A percentile compares a stretch with the other conserved stretches of the same genome.
phyloP scores from a whole-genome alignment of 1,140 invertebrate species.

The Caerostris extrusa region DNA sequence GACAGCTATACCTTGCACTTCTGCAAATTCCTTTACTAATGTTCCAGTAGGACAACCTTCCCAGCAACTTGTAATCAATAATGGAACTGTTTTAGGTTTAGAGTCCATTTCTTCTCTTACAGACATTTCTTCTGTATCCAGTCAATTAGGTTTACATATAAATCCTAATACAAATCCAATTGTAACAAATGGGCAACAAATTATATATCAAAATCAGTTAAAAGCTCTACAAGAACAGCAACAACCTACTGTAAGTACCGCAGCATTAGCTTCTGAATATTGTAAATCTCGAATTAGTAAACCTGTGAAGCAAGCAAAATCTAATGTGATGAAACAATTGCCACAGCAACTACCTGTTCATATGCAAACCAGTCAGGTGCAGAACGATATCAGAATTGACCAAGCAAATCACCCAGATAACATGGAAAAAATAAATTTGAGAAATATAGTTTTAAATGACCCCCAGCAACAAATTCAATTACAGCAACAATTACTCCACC shows the following conservation, averaged over 20 bases:
- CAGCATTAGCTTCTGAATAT: conserved; percentile 56
- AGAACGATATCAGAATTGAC: conserved; percentile 58
- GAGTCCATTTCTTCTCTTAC: conserved; percentile 61
- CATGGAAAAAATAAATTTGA: conserved; percentile 76
- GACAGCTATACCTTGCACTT: conserved; percentile 59
- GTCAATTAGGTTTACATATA: conserved; percentile 52
- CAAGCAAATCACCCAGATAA: neutral
- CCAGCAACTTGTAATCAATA: conserved; percentile 75
- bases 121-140: conserved; percentile 64
- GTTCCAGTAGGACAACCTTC: conserved; percentile 44
- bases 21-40: conserved; percentile 67
- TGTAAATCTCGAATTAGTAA: conserved; percentile 48
- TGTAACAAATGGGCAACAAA: conserved; percentile 58
- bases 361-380: conserved; percentile 30
- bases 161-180: neutral
- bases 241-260: conserved; percentile 3
- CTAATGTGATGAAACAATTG: conserved; percentile 53
- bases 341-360: conserved; percentile 77
- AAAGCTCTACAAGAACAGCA: conserved; percentile 63
- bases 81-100: conserved; percentile 67
- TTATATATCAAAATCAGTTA: conserved; percentile 67
- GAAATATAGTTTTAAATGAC: conserved; percentile 76
- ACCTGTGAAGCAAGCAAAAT: conserved; percentile 71
- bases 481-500: conserved; percentile 79
- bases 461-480: conserved; percentile 78